Base-by-base conservation (phyloP, 2,888 invertebrate genomes). In the Bhutanitis thaidina region DNA sequence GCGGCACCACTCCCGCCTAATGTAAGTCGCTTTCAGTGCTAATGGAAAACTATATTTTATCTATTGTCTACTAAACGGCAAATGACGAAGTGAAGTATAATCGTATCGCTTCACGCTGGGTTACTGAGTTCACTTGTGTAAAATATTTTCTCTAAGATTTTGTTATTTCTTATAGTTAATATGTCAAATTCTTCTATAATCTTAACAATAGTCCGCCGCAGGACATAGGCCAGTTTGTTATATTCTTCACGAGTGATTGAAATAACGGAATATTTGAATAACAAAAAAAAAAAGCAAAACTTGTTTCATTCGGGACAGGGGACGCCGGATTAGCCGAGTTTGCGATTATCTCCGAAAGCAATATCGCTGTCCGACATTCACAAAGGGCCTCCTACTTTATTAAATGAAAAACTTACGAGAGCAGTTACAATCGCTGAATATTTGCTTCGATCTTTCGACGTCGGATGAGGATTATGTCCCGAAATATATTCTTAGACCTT, bases 291-390 rank as follows among this genome's bases (percentile, higher is more conserved):
- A 30, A 30, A 30, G 30, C 4, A 30, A 20, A 20, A 20, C 20
- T 3, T 20, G 20, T 20, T 20, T 20, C 5, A 20, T 20, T 3
- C 20, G 20, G 20, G 20, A 20, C 20, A 27, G 3, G 15, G 47
- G 40, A 40, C 40, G 35, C n/a, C 15, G 37, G 38, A 48, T 40
- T 48, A 48, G 35, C 29, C 29, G 40, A 48, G 48, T 41, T 41
- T 25, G 27, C 48, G 41, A 48, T 41, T 36, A 48, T 41, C 40
- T 27, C 15, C 15, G 34, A 15, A 36, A 15, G 40, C 35, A 36
- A 44, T 44, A 44, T 44, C 10, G 36, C 10, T 14, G 14, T 15
- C 43, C 34, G 30, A 13, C 12, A 9, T 32, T 14, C 37, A 15
- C 45, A 13, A 27, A n/a, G 36, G 44, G 14, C 13, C 30, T 16